Base-by-base conservation (phyloP, 2,888 invertebrate genomes). In the Cephus runcator region DNA sequence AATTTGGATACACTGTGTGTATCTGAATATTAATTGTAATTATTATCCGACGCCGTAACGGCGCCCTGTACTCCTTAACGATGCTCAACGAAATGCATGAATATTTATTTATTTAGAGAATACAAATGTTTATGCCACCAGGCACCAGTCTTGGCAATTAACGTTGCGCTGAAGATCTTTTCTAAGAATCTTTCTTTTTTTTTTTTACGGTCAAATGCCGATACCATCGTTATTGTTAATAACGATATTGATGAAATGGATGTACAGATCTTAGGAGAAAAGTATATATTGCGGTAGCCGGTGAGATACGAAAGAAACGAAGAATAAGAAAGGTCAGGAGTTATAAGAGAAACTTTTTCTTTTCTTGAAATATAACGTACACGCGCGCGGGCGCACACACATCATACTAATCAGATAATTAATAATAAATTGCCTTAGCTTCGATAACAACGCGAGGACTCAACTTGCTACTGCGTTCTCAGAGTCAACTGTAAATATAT, bases 401-500 rank as follows among this genome's bases (percentile, higher is more conserved):
- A 15, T 40, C 40, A 15, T 40, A 6, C 40, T 4, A 15, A 40
- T 40, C 40, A 15, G 15, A 40, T 40, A 40, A 40, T 15, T 40
- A 40, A 40, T 40, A 1, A 40, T 40, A 40, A 40, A 40, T 4
- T 40, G 40, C 40, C 40, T 40, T 40, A 40, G 40, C 40, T 40
- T 40, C 40, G 40, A 15, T 40, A 40, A 40, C 40, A 40, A 40
- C 40, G 40, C 40, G 40, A 40, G 40, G 40, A 40, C 40, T 73
- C 33, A 11, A 33, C 23, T 73, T 34, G 73, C 73, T 73, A 34
- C n/a, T 31, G 34, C 73, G 69, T 33, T 31, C 33, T 33, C 35
- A 73, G 33, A 73, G 35, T 73, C 73, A 73, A 33, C 30, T 73
- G 73, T 73, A 73, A 73, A 73, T 73, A 73, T 33, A 73, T 73